Percentiles rank a stretch among this genome's conserved stretches.
These are phyloP conservation scores for Chelon labrosus DNA, from an alignment of 2,797 vertebrate genomes.

Conservation along the genomic window DNA sequence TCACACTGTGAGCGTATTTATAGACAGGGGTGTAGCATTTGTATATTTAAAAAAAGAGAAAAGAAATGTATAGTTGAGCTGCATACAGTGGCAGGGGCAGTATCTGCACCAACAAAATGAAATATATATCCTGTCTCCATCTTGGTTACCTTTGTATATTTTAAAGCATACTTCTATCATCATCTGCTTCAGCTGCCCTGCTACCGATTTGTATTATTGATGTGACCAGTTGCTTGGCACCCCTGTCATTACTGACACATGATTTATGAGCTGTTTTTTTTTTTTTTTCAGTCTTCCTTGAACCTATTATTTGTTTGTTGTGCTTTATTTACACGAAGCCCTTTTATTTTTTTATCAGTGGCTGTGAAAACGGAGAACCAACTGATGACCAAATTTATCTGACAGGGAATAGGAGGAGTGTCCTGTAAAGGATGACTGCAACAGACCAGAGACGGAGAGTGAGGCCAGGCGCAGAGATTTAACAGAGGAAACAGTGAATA, in stretches of 20 bases:
- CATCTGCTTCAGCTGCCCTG: conserved; percentile 2
- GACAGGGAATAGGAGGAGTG: conserved; percentile 45
- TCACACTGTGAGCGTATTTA: conserved; percentile 6
- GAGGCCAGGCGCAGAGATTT: conserved; percentile 52
- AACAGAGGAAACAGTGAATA: conserved; percentile 57
- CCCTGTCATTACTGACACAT: conserved; percentile 33
- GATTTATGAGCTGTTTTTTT: conserved; percentile 28
- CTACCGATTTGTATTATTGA: conserved; percentile 7
- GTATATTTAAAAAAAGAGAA: not conserved
- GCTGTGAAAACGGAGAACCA: conserved; percentile 38
- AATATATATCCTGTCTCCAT: not conserved
- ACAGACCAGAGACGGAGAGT: conserved; percentile 53
- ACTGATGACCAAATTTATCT: conserved; percentile 43
- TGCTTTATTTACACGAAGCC: conserved; percentile 33
- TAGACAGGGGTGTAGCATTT: conserved; percentile 9
- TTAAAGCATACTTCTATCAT: not conserved
- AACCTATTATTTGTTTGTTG: conserved; percentile 21
- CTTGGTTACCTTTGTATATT: not conserved
- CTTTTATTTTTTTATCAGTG: conserved; percentile 31
- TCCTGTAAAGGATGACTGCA: conserved; percentile 58
- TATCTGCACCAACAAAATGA: not conserved
- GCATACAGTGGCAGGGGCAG: conserved; percentile 4
- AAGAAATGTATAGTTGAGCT: conserved; percentile 9
- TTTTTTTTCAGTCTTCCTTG: conserved; percentile 17
- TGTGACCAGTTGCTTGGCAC: conserved; percentile 29